A percentile compares a stretch with the other conserved stretches of the same genome.
Evolutionary conservation across 2,113 vertebrate genomes (phyloP).

Genomic region (Eretmochelys imbricata): DNA sequence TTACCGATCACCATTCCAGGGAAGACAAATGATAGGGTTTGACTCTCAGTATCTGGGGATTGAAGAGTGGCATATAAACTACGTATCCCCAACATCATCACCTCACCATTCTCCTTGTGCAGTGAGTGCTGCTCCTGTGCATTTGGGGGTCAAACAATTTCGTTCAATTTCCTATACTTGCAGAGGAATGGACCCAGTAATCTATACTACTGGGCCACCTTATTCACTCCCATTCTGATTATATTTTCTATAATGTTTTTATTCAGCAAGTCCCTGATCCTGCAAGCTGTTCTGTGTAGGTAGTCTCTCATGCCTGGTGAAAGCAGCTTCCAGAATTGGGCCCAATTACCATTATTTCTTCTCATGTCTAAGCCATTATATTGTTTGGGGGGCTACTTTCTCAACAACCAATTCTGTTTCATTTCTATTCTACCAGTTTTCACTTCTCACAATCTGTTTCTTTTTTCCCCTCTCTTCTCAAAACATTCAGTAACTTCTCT

Average conservation of each 20-base stretch:
- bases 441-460: neutral
- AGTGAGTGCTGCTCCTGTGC: too few relatives aligned
- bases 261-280: neutral
- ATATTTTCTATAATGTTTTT: neutral
- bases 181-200: neutral
- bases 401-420: neutral
- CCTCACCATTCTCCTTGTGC: neutral
- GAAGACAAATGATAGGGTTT: conserved; percentile 17
- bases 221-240: neutral
- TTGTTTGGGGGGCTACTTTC: neutral
- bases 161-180: neutral
- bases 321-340: neutral
- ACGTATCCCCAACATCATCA: neutral
- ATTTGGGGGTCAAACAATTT: neutral
- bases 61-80: neutral
- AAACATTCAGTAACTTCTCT: neutral
- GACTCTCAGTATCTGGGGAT: neutral
- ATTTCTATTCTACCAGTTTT: neutral
- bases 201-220: neutral
- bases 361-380: neutral
- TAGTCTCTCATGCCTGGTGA: neutral
- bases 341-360: neutral
- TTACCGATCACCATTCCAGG: neutral
- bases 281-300: neutral
- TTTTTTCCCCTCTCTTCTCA: neutral